phyloP scores from a whole-genome alignment of 2,888 invertebrate species.

The Lithosia quadra region DNA sequence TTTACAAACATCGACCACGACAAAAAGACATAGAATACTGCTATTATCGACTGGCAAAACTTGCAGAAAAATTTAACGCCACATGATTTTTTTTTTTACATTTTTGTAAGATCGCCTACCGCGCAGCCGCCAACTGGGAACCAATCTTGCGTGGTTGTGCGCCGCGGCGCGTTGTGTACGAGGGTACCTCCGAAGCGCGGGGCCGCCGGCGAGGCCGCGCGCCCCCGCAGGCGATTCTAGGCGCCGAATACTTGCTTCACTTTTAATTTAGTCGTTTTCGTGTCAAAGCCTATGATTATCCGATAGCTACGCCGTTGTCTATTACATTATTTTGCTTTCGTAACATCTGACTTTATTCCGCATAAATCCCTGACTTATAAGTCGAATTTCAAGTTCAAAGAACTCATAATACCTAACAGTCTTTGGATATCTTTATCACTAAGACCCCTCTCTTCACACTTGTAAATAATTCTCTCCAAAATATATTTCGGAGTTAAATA shows the following conservation, averaged over 20 bases:
- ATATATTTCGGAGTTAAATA: conserved; percentile 84
- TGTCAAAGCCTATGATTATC: conserved; percentile 73
- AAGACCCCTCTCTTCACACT: conserved; percentile 80
- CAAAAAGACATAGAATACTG: conserved; percentile 56
- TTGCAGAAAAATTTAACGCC: conserved; percentile 46
- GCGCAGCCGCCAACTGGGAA: conserved; percentile 57
- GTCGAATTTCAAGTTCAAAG: conserved; percentile 80
- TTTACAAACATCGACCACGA: conserved; percentile 56
- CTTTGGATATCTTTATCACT: conserved; percentile 86
- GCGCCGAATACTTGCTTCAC: conserved; percentile 67
- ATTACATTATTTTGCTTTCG: conserved; percentile 71
- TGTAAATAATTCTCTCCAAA: conserved; percentile 86
- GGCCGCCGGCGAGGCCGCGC: conserved; percentile 10
- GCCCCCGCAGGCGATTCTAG: conserved; percentile 55
- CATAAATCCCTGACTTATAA: conserved; percentile 79
- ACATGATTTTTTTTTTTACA: conserved; percentile 46
- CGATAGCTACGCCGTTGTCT: conserved; percentile 73
- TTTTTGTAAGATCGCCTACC: conserved; percentile 52
- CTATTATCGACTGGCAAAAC: conserved; percentile 51
- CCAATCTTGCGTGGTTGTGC: conserved; percentile 62
- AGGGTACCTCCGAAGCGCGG: conserved; percentile 57
- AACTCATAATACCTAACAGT: conserved; percentile 85
- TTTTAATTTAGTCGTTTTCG: conserved; percentile 61
- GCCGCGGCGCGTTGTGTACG: background rate
- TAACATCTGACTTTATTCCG: conserved; percentile 77